Evolutionary conservation across 2,797 vertebrate genomes (phyloP), one percentile per base, ranked within the genome.

Genomic region (Orestias chungarensis): DNA sequence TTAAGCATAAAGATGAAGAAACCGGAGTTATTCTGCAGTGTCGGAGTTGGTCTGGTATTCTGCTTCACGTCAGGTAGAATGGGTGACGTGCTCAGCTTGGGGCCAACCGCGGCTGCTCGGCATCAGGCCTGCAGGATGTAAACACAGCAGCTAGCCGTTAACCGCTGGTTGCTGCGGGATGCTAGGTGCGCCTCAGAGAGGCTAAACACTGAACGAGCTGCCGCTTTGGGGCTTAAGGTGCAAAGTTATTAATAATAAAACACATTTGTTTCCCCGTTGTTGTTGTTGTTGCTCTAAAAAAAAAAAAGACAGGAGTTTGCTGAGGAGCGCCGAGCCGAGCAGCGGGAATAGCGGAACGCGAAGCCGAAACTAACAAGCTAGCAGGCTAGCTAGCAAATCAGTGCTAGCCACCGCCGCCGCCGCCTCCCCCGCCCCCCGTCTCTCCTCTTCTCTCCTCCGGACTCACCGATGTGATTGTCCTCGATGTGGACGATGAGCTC

Each of bases 401-500:
- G 76, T 40, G 83, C 79, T 89, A 85, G 82, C 86, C 4, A 64
- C 66, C 81, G 76, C 83, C 88, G 65, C 67, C 64, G 72, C 42
- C 77, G 46, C 44, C 75, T 88, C 93, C 95, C 95, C 75, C 5
- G 82, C 84, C 81, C 89, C 75, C 71, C n/a, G n/a, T n/a, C n/a
- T n/a, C n/a, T n/a, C n/a, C n/a, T n/a, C n/a, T n/a, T n/a, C n/a
- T n/a, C n/a, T n/a, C n/a, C n/a, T n/a, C n/a, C n/a, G n/a, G 87
- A 75, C 85, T 96, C 91, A 99, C 97, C 97, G 94, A 99, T 99
- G 92, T 98, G 97, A 94, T 95, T 97, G 93, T 98, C 97, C 89
- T 99, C 97, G 92, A 99, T 99, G 95, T 99, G 97, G 89, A 96
- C 97, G 93, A 99, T 99, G 84, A 99, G 97, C 93, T 98, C 97